phyloP scores from a whole-genome alignment of 1,140 invertebrate genomes.

The Rhizoglyphus robini region DNA sequence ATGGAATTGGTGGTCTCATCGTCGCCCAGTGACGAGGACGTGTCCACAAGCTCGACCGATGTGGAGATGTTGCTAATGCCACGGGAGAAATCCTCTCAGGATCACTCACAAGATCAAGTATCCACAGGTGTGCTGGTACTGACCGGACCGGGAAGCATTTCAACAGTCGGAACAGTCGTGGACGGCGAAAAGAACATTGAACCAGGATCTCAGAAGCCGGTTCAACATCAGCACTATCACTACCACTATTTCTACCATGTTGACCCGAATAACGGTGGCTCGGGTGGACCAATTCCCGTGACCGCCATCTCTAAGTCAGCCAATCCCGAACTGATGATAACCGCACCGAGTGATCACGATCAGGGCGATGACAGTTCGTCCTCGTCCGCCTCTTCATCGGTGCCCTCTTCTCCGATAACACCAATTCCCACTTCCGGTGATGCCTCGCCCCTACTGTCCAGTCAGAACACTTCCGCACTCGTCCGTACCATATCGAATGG shows the following conservation, averaged over 20 bases:
- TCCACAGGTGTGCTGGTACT: too few species aligned
- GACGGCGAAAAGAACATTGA: too few species aligned
- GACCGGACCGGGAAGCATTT: too few species aligned
- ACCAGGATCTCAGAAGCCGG: too few species aligned
- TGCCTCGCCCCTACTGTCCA: not conserved
- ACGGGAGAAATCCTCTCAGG: too few species aligned
- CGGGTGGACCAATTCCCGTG: not conserved
- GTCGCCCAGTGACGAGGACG: not conserved
- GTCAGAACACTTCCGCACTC: not conserved
- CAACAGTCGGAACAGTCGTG: too few species aligned
- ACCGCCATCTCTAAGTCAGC: not conserved
- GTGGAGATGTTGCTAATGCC: not conserved
- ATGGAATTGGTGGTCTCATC: not conserved
- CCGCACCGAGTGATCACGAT: too few species aligned
- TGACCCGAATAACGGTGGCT: not conserved
- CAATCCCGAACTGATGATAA: not conserved
- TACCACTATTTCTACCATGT: not conserved
- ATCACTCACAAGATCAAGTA: too few species aligned
- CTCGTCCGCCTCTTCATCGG: not conserved
- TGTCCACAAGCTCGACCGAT: not conserved
- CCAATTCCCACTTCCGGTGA: not conserved
- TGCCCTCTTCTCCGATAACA: not conserved
- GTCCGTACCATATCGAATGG: slow-evolving; percentile 16
- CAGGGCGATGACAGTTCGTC: too few species aligned
- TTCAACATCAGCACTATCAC: not conserved